A percentile compares a stretch with the other conserved stretches of the same genome.
These are phyloP conservation scores for Cariama cristata DNA, from an alignment of 2,113 vertebrate species.

Conservation along the genomic window DNA sequence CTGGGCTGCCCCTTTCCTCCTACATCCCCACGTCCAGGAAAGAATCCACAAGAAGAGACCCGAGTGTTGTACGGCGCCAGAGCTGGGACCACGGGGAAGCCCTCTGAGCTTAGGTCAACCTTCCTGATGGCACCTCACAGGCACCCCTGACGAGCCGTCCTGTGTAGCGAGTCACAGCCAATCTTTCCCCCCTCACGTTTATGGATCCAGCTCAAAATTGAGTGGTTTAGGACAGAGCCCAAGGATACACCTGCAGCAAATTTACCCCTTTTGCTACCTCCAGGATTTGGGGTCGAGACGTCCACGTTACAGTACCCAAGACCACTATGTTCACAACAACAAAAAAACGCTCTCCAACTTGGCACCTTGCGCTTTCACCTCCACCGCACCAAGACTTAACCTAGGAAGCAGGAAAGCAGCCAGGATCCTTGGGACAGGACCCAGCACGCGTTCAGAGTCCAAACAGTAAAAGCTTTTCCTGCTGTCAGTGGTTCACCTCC, in stretches of 20 bases:
- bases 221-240: background rate
- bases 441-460: background rate
- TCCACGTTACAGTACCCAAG: background rate
- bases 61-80: rapidly evolving
- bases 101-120: background rate
- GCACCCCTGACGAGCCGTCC: background rate
- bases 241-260: too few relatives aligned
- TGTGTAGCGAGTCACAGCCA: background rate
- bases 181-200: too few relatives aligned
- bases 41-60: background rate
- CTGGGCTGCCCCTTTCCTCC: background rate
- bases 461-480: background rate
- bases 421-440: background rate
- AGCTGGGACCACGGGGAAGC: background rate
- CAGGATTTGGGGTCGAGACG: background rate
- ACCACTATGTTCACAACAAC: background rate
- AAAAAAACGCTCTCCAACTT: background rate
- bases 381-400: background rate
- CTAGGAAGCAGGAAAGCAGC: background rate
- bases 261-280: too few relatives aligned
- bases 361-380: background rate
- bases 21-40: background rate
- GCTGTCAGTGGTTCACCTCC: background rate
- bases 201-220: background rate
- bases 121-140: background rate